Percentiles rank a stretch among this genome's conserved stretches.
Evolutionary conservation across 2,888 invertebrate species (phyloP).

Genomic region (Mythimna loreyi): DNA sequence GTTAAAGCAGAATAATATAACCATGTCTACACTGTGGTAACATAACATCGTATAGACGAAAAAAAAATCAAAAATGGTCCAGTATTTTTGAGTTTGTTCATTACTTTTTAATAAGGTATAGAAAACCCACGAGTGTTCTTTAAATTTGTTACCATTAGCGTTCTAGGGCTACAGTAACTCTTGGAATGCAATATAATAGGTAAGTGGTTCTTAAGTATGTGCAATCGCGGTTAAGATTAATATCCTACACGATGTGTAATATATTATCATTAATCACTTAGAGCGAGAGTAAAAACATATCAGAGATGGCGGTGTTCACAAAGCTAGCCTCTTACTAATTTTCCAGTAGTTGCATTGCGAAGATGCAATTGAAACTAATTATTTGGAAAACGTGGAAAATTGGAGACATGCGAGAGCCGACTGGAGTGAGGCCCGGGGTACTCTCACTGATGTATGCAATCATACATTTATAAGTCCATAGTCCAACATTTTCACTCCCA

Average conservation of each 20-base stretch:
- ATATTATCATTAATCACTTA: conserved; percentile 45
- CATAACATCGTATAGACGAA: too few relatives aligned
- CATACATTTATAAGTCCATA: conserved; percentile 47
- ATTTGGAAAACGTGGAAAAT: conserved; percentile 79
- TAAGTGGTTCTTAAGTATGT: neutral
- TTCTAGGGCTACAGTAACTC: neutral
- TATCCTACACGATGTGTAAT: conserved; percentile 31
- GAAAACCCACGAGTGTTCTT: neutral
- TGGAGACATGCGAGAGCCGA: conserved; percentile 66
- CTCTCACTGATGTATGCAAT: conserved; percentile 64
- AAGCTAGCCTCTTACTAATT: conserved; percentile 56
- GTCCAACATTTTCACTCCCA: conserved; percentile 34
- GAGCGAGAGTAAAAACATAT: conserved; percentile 32
- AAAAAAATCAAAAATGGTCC: too few relatives aligned
- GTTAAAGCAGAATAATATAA: too few relatives aligned
- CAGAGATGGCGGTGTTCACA: conserved; percentile 45
- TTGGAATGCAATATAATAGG: conserved; percentile 2
- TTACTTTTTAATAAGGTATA: too few relatives aligned
- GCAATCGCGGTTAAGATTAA: conserved; percentile 27
- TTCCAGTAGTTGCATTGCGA: conserved; percentile 61
- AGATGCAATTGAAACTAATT: conserved; percentile 72
- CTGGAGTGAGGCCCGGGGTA: conserved; percentile 35
- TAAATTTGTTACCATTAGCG: too few relatives aligned
- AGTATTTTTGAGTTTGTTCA: too few relatives aligned
- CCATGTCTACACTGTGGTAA: too few relatives aligned